Base-by-base conservation (phyloP, 2,888 invertebrate genomes). In the Athalia cordata region DNA sequence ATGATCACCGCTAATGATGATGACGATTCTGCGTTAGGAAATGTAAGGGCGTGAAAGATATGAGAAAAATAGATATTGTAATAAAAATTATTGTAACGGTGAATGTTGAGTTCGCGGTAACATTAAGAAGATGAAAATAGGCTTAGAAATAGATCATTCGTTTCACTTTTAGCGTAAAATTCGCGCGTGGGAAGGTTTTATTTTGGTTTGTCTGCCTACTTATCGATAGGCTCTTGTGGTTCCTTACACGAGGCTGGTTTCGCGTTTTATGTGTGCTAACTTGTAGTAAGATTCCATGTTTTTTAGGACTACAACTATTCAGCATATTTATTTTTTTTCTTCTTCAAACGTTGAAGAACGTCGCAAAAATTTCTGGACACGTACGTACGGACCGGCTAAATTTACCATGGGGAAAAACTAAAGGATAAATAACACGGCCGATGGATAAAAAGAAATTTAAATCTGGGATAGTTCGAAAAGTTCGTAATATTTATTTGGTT, bases 151-250 rank as follows among this genome's bases (percentile, higher is more conserved):
- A 85, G 86, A 88, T 86, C 85, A 86, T 84, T 84, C 85, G 85
- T 59, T 85, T 87, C 88, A 86, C 86, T 88, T 87, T 89, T 86
- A 89, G 88, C 86, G 81, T 85, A 83, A 85, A 84, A 86, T 88
- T 86, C 86, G 84, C 84, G 90, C 89, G 90, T 90, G 90, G 90
- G 90, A 89, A 88, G 89, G 86, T 85, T 86, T 88, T 89, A 89
- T 89, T 89, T 88, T 84, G 81, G 82, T 82, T 62, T 80, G 74
- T 70, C 77, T 75, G 59, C 59, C 75, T 61, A 75, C 62, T 62
- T 75, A 49, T 52, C 61, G 75, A 62, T 62, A 43, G 11, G 4
- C 15, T 13, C n/a, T 45, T 13, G 45, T 72, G 7, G 13, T 45
- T 59, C 13, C 45, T 50, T 65, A 45, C 29, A 29, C 29, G 29